A percentile compares a stretch with the other conserved stretches of the same genome.
Conservation (phyloP, 1,140 invertebrate genomes). For the Rhagoletis zephyria region DNA sequence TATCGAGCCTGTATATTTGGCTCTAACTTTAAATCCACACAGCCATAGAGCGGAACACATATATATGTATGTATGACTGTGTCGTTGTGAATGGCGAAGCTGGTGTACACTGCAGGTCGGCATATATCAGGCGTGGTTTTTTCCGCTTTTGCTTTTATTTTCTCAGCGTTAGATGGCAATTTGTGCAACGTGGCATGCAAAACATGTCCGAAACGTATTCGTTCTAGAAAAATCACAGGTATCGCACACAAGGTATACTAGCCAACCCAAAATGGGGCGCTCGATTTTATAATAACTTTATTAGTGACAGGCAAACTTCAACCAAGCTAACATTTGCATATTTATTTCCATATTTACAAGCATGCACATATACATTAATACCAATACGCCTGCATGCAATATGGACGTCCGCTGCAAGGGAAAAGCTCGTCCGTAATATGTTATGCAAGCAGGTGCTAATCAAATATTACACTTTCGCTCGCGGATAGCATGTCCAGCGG, state of each 20-base stretch:
- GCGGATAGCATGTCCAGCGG: slow-evolving; percentile 38
- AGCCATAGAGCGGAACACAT: no score
- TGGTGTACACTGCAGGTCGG: not conserved
- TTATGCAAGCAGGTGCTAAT: slow-evolving; percentile 46
- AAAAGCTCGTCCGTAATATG: slow-evolving; percentile 23
- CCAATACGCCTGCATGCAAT: not conserved
- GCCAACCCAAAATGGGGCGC: slow-evolving; percentile 3
- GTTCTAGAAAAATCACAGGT: slow-evolving; percentile 16
- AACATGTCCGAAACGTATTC: not conserved
- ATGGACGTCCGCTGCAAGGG: not conserved
- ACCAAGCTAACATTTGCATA: not conserved
- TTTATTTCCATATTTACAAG: not conserved
- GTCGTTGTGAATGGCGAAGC: not conserved
- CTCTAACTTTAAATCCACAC: no score
- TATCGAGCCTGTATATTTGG: no score
- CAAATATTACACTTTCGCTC: slow-evolving; percentile 50
- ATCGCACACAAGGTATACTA: not conserved
- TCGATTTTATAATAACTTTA: slow-evolving; percentile 50
- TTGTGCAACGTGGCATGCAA: not conserved
- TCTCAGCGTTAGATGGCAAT: not conserved
- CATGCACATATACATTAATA: not conserved
- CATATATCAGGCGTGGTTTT: no score
- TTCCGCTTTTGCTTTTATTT: not conserved
- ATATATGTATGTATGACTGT: not conserved
- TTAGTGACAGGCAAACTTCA: slow-evolving; percentile 31